Conservation (phyloP, 2,797 vertebrate species). For the Cyprinodon diabolis region DNA sequence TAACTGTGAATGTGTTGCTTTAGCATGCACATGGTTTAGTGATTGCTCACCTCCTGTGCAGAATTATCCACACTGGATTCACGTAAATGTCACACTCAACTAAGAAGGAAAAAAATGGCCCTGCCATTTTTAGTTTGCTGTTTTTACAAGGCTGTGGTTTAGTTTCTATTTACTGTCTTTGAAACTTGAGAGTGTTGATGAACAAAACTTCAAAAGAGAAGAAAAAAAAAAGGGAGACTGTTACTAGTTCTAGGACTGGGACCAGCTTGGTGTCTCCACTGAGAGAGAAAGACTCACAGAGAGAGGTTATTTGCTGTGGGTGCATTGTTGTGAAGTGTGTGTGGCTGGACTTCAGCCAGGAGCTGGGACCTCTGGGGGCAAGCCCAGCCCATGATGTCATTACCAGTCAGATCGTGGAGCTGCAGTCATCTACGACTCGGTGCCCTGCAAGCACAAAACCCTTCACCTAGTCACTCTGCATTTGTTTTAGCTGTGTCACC, state of each 20-base stretch:
- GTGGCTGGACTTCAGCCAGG: slow-evolving; percentile 47
- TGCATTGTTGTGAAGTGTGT: slow-evolving; percentile 21
- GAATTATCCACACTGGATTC: slow-evolving; percentile 6
- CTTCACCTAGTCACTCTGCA: slow-evolving; percentile 19
- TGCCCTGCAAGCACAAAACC: slow-evolving; percentile 43
- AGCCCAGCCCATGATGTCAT: slow-evolving; percentile 66
- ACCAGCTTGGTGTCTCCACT: slow-evolving; percentile 20
- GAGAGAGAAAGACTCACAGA: slow-evolving; percentile 10
- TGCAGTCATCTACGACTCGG: slow-evolving; percentile 54
- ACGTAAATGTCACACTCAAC: slow-evolving; percentile 1
- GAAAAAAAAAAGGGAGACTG: not conserved
- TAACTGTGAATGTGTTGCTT: not conserved
- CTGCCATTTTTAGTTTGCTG: slow-evolving; percentile 6
- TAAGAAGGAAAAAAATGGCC: not conserved
- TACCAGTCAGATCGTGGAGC: slow-evolving; percentile 63
- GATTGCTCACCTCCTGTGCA: not conserved
- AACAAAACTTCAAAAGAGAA: not conserved
- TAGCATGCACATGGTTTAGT: not conserved
- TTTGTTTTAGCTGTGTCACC: slow-evolving; percentile 29
- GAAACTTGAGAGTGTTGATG: slow-evolving; percentile 2
- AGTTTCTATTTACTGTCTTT: slow-evolving; percentile 7
- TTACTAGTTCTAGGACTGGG: slow-evolving; percentile 2
- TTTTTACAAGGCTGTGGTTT: not conserved
- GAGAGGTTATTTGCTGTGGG: not conserved
- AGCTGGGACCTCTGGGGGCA: slow-evolving; percentile 56